Evolutionary conservation across 2,888 invertebrate genomes (phyloP).

Genomic region (Exephanes ischioxanthus): DNA sequence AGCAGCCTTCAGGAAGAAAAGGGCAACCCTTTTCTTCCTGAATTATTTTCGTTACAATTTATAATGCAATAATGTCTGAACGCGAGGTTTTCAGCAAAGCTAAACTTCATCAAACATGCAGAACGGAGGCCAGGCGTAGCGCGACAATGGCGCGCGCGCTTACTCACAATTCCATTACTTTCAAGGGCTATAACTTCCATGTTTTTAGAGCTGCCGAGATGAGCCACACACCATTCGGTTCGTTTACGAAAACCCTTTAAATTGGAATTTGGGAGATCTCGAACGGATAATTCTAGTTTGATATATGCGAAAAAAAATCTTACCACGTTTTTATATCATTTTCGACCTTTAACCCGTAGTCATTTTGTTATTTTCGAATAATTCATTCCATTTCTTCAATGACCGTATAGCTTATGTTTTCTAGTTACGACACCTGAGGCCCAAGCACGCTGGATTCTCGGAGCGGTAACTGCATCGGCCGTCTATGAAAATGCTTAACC

Average conservation of each 20-base stretch:
- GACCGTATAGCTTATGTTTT: too few species aligned
- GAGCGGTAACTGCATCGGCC: background rate
- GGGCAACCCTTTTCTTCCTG: too few species aligned
- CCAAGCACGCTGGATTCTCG: background rate
- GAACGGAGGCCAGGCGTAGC: too few species aligned
- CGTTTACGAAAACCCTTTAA: background rate
- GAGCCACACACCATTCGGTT: background rate
- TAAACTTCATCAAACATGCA: too few species aligned
- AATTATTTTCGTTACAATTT: too few species aligned
- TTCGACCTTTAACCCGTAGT: background rate
- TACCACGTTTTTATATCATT: background rate
- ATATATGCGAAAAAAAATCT: background rate
- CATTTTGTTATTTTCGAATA: too few species aligned
- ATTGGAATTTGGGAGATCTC: background rate
- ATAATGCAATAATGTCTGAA: too few species aligned
- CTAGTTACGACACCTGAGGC: background rate
- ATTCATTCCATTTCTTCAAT: too few species aligned
- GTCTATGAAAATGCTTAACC: background rate
- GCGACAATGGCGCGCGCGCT: background rate
- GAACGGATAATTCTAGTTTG: background rate
- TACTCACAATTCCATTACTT: background rate
- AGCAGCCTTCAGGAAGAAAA: too few species aligned
- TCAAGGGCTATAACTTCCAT: constrained; percentile 12
- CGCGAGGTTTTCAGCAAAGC: too few species aligned
- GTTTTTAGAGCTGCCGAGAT: background rate